Evolutionary conservation across 2,113 vertebrate species (phyloP).

Genomic region (Athene cunicularia): DNA sequence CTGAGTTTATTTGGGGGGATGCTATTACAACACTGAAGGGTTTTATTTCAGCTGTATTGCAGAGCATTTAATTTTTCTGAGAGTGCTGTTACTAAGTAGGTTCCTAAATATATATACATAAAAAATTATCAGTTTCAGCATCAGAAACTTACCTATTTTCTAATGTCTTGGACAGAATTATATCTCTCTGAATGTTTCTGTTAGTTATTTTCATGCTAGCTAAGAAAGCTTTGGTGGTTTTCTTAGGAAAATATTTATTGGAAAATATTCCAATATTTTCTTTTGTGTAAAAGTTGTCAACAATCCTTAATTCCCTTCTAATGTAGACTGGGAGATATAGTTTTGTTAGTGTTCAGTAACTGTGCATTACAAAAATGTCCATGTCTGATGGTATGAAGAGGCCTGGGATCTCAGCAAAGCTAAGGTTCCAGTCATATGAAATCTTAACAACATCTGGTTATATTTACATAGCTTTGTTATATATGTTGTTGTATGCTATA

Average conservation of each 20-base stretch:
- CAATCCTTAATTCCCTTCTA: background rate
- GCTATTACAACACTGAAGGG: background rate
- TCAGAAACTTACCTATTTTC: background rate
- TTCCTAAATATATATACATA: background rate
- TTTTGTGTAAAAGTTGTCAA: background rate
- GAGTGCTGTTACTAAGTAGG: background rate
- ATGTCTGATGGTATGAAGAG: background rate
- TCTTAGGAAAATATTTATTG: too few species aligned
- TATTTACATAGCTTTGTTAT: background rate
- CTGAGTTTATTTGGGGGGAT: background rate
- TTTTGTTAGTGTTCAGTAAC: background rate
- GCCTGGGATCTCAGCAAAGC: background rate
- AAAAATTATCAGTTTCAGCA: background rate
- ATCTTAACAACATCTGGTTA: background rate
- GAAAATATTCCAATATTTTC: background rate
- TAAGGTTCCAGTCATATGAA: background rate
- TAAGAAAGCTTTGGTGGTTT: background rate
- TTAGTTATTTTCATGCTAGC: background rate
- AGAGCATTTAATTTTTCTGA: background rate
- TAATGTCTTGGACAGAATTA: background rate
- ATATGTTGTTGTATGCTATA: background rate
- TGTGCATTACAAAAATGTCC: background rate
- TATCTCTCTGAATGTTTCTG: background rate
- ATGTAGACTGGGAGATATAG: background rate
- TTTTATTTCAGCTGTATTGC: background rate